These are phyloP conservation scores for Phenganax stokvisi DNA, from an alignment of 92 coral and sea anemone genomes.

Conservation along the genomic window DNA sequence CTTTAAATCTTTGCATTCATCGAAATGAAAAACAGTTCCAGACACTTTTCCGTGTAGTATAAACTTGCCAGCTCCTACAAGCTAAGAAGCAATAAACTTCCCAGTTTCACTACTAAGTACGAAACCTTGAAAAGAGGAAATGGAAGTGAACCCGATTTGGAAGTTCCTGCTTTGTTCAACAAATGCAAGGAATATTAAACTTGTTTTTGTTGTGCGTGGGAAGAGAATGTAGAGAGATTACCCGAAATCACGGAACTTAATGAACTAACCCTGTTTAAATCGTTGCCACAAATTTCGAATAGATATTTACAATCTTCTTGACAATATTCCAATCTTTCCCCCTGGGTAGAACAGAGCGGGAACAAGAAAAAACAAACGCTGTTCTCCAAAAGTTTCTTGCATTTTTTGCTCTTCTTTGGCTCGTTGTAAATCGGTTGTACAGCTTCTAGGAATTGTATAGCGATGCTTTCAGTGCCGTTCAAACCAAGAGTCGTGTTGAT, in stretches of 20 bases:
- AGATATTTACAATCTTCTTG: conserved; percentile 76
- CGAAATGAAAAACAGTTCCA: neutral
- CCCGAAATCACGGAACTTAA: too few species aligned
- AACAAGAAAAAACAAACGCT: conserved; percentile 71
- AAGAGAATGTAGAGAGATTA: too few species aligned
- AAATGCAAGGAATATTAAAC: too few species aligned
- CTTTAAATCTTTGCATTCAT: conserved; percentile 11
- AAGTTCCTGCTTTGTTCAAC: too few species aligned
- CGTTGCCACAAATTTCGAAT: conserved; percentile 51
- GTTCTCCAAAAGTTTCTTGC: conserved; percentile 51
- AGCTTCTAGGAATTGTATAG: neutral
- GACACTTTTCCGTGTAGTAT: neutral
- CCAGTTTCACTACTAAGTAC: neutral
- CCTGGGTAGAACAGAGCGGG: conserved; percentile 61
- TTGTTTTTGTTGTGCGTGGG: too few species aligned
- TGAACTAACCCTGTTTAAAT: conserved; percentile 52
- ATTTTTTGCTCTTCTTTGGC: conserved; percentile 21
- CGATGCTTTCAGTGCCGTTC: conserved; percentile 9
- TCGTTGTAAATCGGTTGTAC: neutral
- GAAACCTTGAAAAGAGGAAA: too few species aligned
- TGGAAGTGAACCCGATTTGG: too few species aligned
- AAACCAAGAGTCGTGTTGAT: conserved; percentile 11
- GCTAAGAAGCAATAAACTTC: neutral
- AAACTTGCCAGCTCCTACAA: conserved; percentile 25
- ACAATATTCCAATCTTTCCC: conserved; percentile 53